Base-by-base conservation (phyloP, 2,888 invertebrate genomes). In the Sarcophaga subvicina region DNA sequence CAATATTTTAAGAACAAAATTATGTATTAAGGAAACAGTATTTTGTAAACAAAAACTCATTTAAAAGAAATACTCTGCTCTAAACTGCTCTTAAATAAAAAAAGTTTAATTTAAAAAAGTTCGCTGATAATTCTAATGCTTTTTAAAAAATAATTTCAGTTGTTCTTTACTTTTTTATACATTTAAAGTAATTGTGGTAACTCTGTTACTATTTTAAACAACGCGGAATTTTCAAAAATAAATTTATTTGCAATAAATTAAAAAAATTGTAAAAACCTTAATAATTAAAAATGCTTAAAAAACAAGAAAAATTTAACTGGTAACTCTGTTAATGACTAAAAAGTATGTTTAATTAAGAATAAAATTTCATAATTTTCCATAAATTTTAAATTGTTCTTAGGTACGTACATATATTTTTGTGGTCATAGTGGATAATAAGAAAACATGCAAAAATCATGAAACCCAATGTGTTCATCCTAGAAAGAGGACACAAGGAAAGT, bases 31-130 rank as follows among this genome's bases (percentile, higher is more conserved):
- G 1, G 60, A 62, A 66, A 45, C 72, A 77, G 71, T 78, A 85
- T 85, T 85, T 81, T 17, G 63, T n/a, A 64, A 75, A 78, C 70
- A 45, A n/a, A 63, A 62, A 64, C 54, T 49, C 47, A 22, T n/a
- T 59, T 60, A 22, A 6, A 25, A n/a, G 47, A 54, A 14, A 62
- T 70, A 54, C 17, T 54, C 17, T 14, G 12, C 17, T 54, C 54
- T 54, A 14, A 54, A 17, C 4, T 54, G 54, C 17, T 54, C 54
- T 54, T 67, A 45, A 59, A 37, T 37, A 37, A 37, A 10, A 14
- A 27, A 49, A 47, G 12, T 17, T 3, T 49, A 75, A 75, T 47
- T 64, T 75, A 14, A 14, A 54, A 54, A 54, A 49, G 4, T 14
- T 17, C 0, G 4, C 5, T 54, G 5, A 54, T 17, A 54, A 17